Percentiles rank a stretch among this genome's conserved stretches.
Evolutionary conservation across 2,888 invertebrate genomes (phyloP).

Genomic region (Tryphoninae sp.): DNA sequence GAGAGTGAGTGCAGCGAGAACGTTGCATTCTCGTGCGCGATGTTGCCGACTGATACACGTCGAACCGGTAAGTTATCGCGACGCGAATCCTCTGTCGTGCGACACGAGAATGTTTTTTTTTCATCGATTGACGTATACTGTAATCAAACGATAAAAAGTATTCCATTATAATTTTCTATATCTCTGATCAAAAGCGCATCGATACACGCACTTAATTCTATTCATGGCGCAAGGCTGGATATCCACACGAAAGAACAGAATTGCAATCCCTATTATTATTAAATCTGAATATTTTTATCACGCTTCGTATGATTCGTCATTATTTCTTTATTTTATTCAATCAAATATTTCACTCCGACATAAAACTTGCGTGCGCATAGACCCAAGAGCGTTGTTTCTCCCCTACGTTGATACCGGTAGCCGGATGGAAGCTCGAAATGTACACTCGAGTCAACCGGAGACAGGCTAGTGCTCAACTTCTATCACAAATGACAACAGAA

Average conservation of each 20-base stretch:
- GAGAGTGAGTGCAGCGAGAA: background rate
- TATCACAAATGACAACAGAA: background rate
- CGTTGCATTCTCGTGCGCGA: slow-evolving; percentile 4
- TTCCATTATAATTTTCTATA: slow-evolving; percentile 21
- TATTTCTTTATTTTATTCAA: no score
- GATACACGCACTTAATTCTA: background rate
- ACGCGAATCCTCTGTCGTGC: background rate
- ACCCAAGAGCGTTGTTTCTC: background rate
- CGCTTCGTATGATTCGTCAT: no score
- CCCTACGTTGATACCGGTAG: background rate
- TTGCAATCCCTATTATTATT: no score
- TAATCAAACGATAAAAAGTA: slow-evolving; percentile 34
- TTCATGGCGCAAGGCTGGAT: no score
- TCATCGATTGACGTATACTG: background rate
- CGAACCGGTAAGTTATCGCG: slow-evolving; percentile 8
- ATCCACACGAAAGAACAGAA: no score
- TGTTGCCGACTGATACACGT: slow-evolving; percentile 33
- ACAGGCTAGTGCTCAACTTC: background rate
- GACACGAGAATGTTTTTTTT: slow-evolving; percentile 3
- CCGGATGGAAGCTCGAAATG: background rate
- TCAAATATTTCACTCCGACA: background rate
- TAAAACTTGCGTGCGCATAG: slow-evolving; percentile 4
- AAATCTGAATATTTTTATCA: no score
- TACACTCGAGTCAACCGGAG: background rate
- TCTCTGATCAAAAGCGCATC: background rate